Evolutionary conservation across 1,140 invertebrate species (phyloP), one percentile per base, ranked within the genome.

Genomic region (Drosophila azteca): DNA sequence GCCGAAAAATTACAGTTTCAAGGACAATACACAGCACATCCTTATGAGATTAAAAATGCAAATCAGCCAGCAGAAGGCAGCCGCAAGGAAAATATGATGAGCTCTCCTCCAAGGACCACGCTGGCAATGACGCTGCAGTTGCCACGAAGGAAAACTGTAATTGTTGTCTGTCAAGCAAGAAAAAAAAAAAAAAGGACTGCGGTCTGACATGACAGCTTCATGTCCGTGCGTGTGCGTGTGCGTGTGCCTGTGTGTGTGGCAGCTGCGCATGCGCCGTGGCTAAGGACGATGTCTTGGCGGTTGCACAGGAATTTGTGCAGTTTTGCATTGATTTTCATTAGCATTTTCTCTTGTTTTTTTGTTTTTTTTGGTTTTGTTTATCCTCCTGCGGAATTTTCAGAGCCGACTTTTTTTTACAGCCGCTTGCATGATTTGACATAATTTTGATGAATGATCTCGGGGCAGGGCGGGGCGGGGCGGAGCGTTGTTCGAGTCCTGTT

Each of bases 11-110:
- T 52, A 69, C 63, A 79, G 44, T 58, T 48, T 51, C 35, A 65
- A 71, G 79, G 79, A 89, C 77, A 89, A 89, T 89, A 84, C 79
- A 46, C 45, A 49, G 77, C 81, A 84, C 82, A 90, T 90, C 81
- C 89, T 90, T 90, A 90, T 90, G 89, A 90, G 90, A 90, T 90
- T 90, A 90, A 90, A 90, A 90, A 90, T 90, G 90, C 90, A 90
- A 90, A 90, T 90, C 90, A 90, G 81, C 65, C 90, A 90, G 81
- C 65, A 62, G 55, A 76, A 63, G 66, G 77, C 73, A 81, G 71
- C 77, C 83, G 75, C 79, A 87, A 50, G 63, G 57, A 72, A 87
- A 87, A 82, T 77, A 83, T 83, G 83, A 87, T 64, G 82, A 69
- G 72, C 35, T 13, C 35, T 39, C 1, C 35, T 68, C 62, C 51